phyloP scores from a whole-genome alignment of 1,140 invertebrate species.

The Phymorhynchus buccinoides region DNA sequence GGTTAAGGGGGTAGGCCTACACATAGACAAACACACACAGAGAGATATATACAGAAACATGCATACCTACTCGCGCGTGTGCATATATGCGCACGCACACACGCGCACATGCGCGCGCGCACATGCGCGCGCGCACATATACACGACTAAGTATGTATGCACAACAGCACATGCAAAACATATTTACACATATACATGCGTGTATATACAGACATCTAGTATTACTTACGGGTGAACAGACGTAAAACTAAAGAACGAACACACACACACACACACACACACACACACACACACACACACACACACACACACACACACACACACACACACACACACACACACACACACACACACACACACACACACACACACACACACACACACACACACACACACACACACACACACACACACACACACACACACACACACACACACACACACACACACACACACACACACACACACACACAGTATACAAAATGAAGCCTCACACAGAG shows the following conservation, averaged over 20 bases:
- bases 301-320: no score
- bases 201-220: no score
- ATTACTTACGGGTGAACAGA: no score
- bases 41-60: background rate
- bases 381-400: slow-evolving; percentile 6
- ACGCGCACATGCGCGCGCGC: background rate
- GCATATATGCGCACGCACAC: background rate
- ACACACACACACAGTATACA: background rate
- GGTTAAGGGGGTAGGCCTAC: no score
- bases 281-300: no score
- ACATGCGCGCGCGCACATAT: background rate
- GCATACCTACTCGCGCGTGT: background rate
- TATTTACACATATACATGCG: no score
- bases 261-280: no score
- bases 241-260: no score
- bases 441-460: slow-evolving; percentile 1
- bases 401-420: background rate
- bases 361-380: background rate
- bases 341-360: background rate
- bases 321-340: no score
- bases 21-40: no score
- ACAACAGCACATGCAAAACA: no score
- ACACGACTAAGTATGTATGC: no score
- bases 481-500: slow-evolving; percentile 59
- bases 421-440: background rate